A percentile compares a stretch with the other conserved stretches of the same genome.
phyloP scores from a whole-genome alignment of 2,888 invertebrate species.

The Acleris emargana region DNA sequence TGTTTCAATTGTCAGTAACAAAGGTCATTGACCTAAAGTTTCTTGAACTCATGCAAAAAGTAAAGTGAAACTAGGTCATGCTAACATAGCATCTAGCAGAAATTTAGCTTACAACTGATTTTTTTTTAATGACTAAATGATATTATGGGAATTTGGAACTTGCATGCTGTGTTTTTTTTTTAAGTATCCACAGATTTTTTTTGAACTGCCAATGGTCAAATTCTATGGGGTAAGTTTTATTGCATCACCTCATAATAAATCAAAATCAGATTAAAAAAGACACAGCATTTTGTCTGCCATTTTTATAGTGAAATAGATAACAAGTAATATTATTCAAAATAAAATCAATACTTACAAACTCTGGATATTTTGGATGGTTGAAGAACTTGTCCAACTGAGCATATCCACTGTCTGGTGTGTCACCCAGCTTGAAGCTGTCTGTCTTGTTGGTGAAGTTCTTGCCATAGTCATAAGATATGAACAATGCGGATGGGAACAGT shows the following conservation, averaged over 20 bases:
- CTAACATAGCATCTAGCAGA: neutral
- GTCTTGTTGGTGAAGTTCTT: constrained; percentile 90
- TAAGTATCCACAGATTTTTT: too few relatives aligned
- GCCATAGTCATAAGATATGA: constrained; percentile 95
- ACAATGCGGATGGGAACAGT: constrained; percentile 90
- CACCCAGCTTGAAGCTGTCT: constrained; percentile 84
- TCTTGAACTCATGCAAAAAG: constrained; percentile 21
- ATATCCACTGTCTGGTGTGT: constrained; percentile 78
- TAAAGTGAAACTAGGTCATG: constrained; percentile 7
- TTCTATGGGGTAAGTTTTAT: too few relatives aligned
- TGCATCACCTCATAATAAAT: neutral
- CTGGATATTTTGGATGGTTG: constrained; percentile 91
- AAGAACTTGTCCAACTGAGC: constrained; percentile 93
- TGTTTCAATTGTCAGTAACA: constrained; percentile 15
- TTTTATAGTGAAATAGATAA: neutral
- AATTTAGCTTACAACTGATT: too few relatives aligned
- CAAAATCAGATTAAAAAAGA: neutral
- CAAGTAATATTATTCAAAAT: constrained; percentile 11
- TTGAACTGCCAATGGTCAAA: too few relatives aligned
- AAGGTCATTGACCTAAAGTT: constrained; percentile 26
- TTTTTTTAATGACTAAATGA: too few relatives aligned
- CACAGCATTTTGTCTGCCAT: too few relatives aligned
- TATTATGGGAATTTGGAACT: too few relatives aligned
- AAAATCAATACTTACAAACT: constrained; percentile 86
- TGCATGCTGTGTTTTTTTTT: too few relatives aligned